Percentiles rank a stretch among this genome's conserved stretches.
These are phyloP conservation scores for Sebastes steindachneri DNA, from an alignment of 2,797 vertebrate species.

Conservation along the genomic window DNA sequence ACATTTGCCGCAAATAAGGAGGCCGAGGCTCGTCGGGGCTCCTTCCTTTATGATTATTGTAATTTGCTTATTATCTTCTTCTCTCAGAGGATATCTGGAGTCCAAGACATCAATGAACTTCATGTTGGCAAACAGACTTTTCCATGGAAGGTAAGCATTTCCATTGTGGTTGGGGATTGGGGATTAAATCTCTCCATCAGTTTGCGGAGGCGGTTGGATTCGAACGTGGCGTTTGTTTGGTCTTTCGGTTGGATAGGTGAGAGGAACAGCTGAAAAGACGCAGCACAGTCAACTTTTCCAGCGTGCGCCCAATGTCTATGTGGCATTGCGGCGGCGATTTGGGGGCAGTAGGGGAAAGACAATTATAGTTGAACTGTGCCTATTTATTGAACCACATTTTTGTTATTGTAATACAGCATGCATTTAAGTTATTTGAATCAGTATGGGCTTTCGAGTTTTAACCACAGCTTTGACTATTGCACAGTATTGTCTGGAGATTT, in stretches of 20 bases:
- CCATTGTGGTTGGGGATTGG: constrained; percentile 72
- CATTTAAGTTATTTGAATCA: constrained; percentile 48
- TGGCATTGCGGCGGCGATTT: constrained; percentile 47
- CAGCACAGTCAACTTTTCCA: constrained; percentile 69
- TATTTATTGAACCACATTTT: constrained; percentile 41
- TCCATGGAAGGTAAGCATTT: constrained; percentile 92
- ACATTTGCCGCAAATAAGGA: constrained; percentile 59
- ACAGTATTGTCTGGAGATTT: constrained; percentile 37
- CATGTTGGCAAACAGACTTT: constrained; percentile 94
- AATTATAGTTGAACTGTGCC: constrained; percentile 31
- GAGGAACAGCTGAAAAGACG: constrained; percentile 67
- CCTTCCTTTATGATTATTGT: constrained; percentile 63
- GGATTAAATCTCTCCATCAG: constrained; percentile 68
- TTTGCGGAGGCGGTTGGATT: constrained; percentile 71
- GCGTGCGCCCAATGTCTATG: constrained; percentile 40
- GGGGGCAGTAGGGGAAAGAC: constrained; percentile 38
- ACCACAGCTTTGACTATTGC: constrained; percentile 48
- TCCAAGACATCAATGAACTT: constrained; percentile 96
- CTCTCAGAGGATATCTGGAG: constrained; percentile 91
- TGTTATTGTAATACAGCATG: constrained; percentile 49
- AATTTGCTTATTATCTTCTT: constrained; percentile 72
- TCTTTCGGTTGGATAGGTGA: constrained; percentile 75
- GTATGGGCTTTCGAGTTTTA: constrained; percentile 36
- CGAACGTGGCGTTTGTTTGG: constrained; percentile 72
- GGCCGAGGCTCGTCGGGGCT: constrained; percentile 13